A percentile compares a stretch with the other conserved stretches of the same genome.
phyloP scores from a whole-genome alignment of 2,113 vertebrate genomes.

The Nyctibius bracteatus region DNA sequence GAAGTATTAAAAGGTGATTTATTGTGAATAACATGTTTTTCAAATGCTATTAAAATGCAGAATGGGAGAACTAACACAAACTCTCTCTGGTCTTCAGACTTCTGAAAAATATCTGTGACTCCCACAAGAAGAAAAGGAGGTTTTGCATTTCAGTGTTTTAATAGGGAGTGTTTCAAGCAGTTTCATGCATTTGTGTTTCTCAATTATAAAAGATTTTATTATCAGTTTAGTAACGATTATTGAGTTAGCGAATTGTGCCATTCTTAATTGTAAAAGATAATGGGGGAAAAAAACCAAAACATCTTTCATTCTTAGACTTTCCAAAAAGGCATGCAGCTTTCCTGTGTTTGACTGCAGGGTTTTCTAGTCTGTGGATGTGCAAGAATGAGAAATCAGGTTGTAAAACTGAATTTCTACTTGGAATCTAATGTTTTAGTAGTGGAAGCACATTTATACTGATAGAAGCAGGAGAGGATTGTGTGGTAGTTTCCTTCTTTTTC shows the following conservation, averaged over 20 bases:
- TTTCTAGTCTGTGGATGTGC: background rate
- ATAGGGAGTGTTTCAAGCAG: background rate
- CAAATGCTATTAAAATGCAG: background rate
- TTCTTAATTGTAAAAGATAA: background rate
- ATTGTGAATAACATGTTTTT: background rate
- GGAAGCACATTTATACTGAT: background rate
- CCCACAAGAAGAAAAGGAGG: background rate
- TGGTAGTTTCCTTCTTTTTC: background rate
- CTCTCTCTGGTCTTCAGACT: background rate
- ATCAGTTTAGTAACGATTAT: background rate
- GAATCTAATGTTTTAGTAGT: background rate
- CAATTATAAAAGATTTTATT: background rate
- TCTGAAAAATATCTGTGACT: background rate
- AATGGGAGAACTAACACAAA: background rate
- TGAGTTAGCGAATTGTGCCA: background rate
- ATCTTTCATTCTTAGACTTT: background rate
- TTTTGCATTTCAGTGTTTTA: background rate
- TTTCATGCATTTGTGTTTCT: background rate
- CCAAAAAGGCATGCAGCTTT: background rate
- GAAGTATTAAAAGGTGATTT: background rate
- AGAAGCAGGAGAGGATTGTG: background rate
- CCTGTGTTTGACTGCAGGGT: background rate
- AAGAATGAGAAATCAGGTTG: background rate
- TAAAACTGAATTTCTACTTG: background rate
- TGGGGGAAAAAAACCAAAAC: too few species aligned